Evolutionary conservation across 2,113 vertebrate species (phyloP).

Genomic region (Columba livia): DNA sequence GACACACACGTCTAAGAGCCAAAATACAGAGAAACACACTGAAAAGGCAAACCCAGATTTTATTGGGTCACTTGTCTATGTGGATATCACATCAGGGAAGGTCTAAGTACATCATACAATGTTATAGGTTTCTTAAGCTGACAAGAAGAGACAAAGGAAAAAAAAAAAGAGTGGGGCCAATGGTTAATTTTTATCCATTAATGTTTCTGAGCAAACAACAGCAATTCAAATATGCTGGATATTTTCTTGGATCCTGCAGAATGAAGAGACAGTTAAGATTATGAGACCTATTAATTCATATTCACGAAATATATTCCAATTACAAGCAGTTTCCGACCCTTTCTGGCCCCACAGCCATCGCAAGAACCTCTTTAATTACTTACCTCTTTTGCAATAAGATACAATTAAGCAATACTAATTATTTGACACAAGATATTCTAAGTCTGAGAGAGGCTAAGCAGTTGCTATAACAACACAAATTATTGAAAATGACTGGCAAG

Average conservation of each 20-base stretch:
- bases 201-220: background rate
- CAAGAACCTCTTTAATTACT: constrained; percentile 35
- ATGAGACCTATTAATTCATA: constrained; percentile 22
- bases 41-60: background rate
- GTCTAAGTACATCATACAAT: background rate
- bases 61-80: background rate
- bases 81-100: background rate
- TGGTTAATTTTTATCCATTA: background rate
- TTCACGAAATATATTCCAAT: background rate
- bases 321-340: constrained; percentile 20
- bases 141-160: background rate
- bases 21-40: background rate
- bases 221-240: background rate
- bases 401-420: constrained; percentile 48
- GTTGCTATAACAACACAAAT: constrained; percentile 29
- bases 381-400: constrained; percentile 31
- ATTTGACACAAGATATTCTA: constrained; percentile 6
- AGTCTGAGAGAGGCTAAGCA: background rate
- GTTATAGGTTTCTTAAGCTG: background rate
- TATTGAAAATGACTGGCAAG: background rate
- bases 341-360: background rate
- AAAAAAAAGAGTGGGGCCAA: background rate
- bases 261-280: background rate
- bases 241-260: background rate
- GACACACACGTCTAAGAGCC: background rate